phyloP scores from a whole-genome alignment of 2,888 invertebrate genomes.

The Himalopsyche tibetana region DNA sequence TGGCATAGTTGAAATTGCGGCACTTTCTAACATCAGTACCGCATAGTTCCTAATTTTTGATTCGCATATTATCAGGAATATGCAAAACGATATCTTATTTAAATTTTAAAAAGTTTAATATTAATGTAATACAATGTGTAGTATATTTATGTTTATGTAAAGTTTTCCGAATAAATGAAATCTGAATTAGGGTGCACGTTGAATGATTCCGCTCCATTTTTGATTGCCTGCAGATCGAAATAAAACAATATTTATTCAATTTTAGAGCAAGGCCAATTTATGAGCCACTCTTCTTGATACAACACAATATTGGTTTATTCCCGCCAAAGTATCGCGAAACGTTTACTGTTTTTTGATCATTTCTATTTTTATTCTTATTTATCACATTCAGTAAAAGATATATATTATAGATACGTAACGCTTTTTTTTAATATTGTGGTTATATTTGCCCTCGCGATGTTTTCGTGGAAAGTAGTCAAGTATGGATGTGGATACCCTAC shows the following conservation, averaged over 20 bases:
- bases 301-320: neutral
- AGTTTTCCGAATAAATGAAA: neutral
- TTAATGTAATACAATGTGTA: too few relatives aligned
- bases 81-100: too few relatives aligned
- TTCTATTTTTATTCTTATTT: neutral
- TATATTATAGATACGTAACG: neutral
- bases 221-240: neutral
- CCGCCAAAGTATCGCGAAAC: slow-evolving; percentile 6
- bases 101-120: too few relatives aligned
- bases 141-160: too few relatives aligned
- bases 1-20: too few relatives aligned
- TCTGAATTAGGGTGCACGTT: neutral
- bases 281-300: neutral
- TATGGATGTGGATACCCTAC: slow-evolving; percentile 49
- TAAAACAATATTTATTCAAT: slow-evolving; percentile 58
- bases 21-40: too few relatives aligned
- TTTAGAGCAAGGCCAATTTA: slow-evolving; percentile 44
- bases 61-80: too few relatives aligned
- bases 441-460: neutral
- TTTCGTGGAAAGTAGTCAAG: neutral
- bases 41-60: too few relatives aligned
- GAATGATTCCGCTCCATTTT: neutral
- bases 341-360: neutral
- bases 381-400: too few relatives aligned
- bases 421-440: neutral